A percentile compares a stretch with the other conserved stretches of the same genome.
phyloP scores from a whole-genome alignment of 2,113 vertebrate species.

The Petaurus breviceps region DNA sequence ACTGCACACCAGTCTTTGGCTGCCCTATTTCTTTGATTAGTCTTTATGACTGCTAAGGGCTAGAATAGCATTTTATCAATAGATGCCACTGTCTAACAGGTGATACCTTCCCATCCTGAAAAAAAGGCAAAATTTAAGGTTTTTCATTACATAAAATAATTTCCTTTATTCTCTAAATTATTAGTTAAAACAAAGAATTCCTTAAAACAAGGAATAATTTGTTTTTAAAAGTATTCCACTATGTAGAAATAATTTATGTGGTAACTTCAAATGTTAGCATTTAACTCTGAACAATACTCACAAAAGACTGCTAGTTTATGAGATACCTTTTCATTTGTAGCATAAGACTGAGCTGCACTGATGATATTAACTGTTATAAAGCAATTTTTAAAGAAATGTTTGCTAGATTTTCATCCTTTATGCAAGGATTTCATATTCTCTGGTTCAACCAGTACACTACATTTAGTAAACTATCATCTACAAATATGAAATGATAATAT shows the following conservation, averaged over 20 bases:
- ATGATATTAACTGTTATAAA: background rate
- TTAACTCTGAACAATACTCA: background rate
- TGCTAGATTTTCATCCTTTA: background rate
- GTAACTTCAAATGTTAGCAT: conserved; percentile 22
- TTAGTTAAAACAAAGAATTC: background rate
- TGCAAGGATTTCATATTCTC: background rate
- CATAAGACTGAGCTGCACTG: background rate
- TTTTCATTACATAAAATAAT: background rate
- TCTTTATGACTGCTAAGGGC: background rate
- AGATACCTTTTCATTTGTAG: background rate
- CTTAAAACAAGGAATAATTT: background rate
- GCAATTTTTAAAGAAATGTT: too few relatives aligned
- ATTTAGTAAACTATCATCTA: conserved; percentile 25
- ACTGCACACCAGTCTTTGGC: background rate
- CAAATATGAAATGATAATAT: too few relatives aligned
- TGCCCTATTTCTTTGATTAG: background rate
- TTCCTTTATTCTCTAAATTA: background rate
- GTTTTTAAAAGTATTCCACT: too few relatives aligned
- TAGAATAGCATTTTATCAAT: background rate
- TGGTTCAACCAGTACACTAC: background rate
- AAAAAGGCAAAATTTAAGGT: background rate
- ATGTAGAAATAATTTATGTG: background rate
- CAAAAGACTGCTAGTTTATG: background rate
- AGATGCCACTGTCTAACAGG: background rate
- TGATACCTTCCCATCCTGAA: background rate